These are phyloP conservation scores for Graphium colonna DNA, from an alignment of 2,888 invertebrate species.

Conservation along the genomic window DNA sequence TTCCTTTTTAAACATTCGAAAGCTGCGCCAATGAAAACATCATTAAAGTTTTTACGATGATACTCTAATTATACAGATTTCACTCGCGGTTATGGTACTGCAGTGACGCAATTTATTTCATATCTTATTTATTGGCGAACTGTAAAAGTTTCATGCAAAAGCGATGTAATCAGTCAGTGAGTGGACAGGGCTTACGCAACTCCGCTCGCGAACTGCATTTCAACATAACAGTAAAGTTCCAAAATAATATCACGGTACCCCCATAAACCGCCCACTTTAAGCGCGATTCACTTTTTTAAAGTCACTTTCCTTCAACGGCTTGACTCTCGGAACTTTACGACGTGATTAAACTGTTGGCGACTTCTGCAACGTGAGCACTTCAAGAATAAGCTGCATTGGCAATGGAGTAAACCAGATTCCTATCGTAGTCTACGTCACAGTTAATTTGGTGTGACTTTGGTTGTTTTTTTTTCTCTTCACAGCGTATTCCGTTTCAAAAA, in stretches of 20 bases:
- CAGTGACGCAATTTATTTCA: slow-evolving; percentile 28
- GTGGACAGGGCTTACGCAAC: slow-evolving; percentile 46
- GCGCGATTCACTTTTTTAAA: slow-evolving; percentile 44
- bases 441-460: neutral
- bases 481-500: too few relatives aligned
- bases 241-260: slow-evolving; percentile 56
- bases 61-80: slow-evolving; percentile 26
- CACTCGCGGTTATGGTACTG: slow-evolving; percentile 20
- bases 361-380: slow-evolving; percentile 42
- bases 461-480: neutral
- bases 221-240: slow-evolving; percentile 63
- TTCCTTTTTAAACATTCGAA: slow-evolving; percentile 17
- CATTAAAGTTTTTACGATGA: slow-evolving; percentile 19
- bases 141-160: slow-evolving; percentile 28
- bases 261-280: slow-evolving; percentile 65
- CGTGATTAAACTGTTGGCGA: slow-evolving; percentile 48
- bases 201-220: slow-evolving; percentile 46
- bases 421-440: slow-evolving; percentile 12
- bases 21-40: slow-evolving; percentile 15
- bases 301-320: slow-evolving; percentile 51
- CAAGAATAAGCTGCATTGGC: slow-evolving; percentile 23
- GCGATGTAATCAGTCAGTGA: slow-evolving; percentile 36
- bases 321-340: slow-evolving; percentile 51
- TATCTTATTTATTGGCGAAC: slow-evolving; percentile 28
- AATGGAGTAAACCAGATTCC: slow-evolving; percentile 14